phyloP scores from a whole-genome alignment of 2,113 vertebrate genomes.

The Chaetura pelagica region DNA sequence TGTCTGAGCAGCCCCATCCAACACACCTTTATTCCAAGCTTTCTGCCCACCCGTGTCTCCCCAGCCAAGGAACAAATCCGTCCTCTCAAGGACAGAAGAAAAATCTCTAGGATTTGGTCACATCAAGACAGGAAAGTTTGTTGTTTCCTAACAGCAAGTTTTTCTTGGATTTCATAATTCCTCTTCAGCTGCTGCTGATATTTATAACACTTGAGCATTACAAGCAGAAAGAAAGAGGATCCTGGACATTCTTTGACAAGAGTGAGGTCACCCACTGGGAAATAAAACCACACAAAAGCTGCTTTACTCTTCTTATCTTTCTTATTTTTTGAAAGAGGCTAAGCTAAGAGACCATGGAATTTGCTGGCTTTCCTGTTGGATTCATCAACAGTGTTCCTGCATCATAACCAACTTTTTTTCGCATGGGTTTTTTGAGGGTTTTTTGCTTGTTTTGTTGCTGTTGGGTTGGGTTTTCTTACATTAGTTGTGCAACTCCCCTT shows the following conservation, averaged over 20 bases:
- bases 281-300: background rate
- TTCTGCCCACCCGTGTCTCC: accelerated
- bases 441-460: background rate
- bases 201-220: background rate
- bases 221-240: background rate
- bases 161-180: background rate
- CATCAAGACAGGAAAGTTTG: background rate
- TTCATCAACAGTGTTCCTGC: background rate
- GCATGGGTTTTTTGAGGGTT: background rate
- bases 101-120: background rate
- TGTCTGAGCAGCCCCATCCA: background rate
- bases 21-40: background rate
- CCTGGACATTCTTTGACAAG: background rate
- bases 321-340: background rate
- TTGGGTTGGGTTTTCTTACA: background rate
- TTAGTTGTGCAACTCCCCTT: background rate
- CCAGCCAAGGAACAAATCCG: background rate
- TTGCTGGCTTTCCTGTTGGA: background rate
- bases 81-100: background rate
- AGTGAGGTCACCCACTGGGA: background rate
- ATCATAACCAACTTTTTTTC: constrained; percentile 30
- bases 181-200: background rate
- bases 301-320: background rate
- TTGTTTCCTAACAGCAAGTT: background rate
- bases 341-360: background rate